Base-by-base conservation (phyloP, 2,113 vertebrate species). In the Nothocercus nigrocapillus region DNA sequence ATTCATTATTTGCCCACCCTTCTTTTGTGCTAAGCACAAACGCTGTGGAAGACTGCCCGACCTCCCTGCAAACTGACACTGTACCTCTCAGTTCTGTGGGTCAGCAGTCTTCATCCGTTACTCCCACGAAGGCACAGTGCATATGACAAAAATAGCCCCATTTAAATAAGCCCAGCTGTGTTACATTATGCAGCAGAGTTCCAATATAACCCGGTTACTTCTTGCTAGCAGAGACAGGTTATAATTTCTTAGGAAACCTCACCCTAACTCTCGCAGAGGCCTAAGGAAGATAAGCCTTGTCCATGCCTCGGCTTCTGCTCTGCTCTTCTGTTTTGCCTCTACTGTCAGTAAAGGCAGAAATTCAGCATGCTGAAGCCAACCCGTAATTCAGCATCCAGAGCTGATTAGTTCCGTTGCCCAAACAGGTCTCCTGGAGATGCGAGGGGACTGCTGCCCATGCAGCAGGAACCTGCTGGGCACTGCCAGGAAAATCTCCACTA, bases 361-460 rank as follows among this genome's bases (percentile, higher is more conserved):
- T 42, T 2, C 69, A 88, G 94, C 80, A 51, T 24, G 84, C 85
- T 97, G 96, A 96, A 95, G 69, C 83, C 66, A 96, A 87, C 69
- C 77, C 90, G 67, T 90, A 93, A 95, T 90, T 96, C 93, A 88
- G 59, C 68, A 95, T 91, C 88, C 90, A 94, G 89, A 95, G 90
- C 93, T 94, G 92, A 94, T 96, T 92, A 96, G 90, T 94, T 59
- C 88, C 90, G 85, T 89, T 96, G 85, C 84, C 86, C 96, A 95
- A 96, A 79, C 90, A 90, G 85, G 88, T 90, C 90, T 96, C 92
- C 88, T 86, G 88, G 80, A 84, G 92, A 81, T 42, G 90, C 67
- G 90, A 96, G 74, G 81, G 80, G 83, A 93, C 85, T 79, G 85
- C 88, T 95, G 85, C 30, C 76, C 88, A 34, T 36, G 53, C 84